A percentile compares a stretch with the other conserved stretches of the same genome.
Evolutionary conservation across 2,797 vertebrate genomes (phyloP).

Genomic region (Halcyon smyrnensis): DNA sequence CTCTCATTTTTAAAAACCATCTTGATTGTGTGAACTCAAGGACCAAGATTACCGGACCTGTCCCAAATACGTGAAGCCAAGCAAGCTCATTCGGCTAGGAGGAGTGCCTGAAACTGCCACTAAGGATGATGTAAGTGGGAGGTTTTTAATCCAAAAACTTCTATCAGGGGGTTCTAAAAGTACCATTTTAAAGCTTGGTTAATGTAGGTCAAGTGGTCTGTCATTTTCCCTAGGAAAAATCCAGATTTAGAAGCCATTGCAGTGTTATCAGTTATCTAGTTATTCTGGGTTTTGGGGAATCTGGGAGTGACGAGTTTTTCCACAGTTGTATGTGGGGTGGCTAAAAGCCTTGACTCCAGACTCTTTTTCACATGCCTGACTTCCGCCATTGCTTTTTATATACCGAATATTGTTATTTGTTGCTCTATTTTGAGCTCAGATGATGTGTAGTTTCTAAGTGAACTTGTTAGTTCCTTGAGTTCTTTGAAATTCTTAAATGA

Average conservation of each 20-base stretch:
- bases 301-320: neutral
- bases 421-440: neutral
- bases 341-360: neutral
- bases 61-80: conserved; percentile 87
- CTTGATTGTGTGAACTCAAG: conserved; percentile 74
- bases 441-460: neutral
- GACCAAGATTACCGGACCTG: conserved; percentile 84
- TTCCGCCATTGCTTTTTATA: neutral
- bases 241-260: neutral
- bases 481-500: conserved; percentile 14
- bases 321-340: neutral
- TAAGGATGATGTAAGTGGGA: conserved; percentile 89
- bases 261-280: neutral
- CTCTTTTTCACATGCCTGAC: neutral
- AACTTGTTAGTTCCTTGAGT: conserved; percentile 4
- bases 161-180: neutral
- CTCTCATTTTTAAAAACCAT: conserved; percentile 60
- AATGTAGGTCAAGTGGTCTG: neutral
- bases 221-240: conserved; percentile 13
- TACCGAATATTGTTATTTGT: neutral
- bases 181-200: neutral
- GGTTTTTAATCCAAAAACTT: neutral
- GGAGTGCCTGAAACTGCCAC: conserved; percentile 95
- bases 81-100: conserved; percentile 90
- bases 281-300: neutral